Conservation (phyloP, 2,113 vertebrate species). For the Cervus canadensis region DNA sequence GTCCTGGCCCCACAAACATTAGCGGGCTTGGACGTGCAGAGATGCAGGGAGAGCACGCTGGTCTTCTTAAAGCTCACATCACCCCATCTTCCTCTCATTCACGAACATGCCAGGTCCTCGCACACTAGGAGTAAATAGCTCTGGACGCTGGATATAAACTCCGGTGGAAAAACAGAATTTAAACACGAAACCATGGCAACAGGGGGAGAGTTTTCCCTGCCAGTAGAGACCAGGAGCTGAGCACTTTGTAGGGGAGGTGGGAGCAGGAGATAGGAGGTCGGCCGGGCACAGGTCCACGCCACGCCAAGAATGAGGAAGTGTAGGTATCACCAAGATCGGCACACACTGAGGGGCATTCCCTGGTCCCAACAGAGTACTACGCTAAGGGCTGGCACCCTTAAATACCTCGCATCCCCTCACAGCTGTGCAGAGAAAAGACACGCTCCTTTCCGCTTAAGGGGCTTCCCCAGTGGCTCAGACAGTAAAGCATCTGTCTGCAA, state of each 20-base stretch:
- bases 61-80: rapidly evolving
- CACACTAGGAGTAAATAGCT: neutral
- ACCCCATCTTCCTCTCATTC: neutral
- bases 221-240: slow-evolving; percentile 44
- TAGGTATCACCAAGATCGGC: neutral
- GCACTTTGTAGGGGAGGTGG: neutral
- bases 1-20: neutral
- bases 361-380: neutral
- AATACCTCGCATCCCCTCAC: neutral
- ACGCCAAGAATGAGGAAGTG: neutral
- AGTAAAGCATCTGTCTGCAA: neutral
- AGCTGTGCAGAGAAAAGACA: neutral
- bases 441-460: neutral
- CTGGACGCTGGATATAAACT: neutral
- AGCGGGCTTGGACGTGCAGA: neutral
- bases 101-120: neutral
- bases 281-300: neutral
- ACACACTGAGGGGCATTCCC: neutral
- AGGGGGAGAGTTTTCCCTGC: neutral
- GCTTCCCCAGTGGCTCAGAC: neutral
- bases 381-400: neutral
- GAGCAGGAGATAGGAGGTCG: neutral
- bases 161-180: neutral
- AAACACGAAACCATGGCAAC: neutral
- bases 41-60: rapidly evolving